Base-by-base conservation (phyloP, 2,797 vertebrate genomes). In the Alca torda region DNA sequence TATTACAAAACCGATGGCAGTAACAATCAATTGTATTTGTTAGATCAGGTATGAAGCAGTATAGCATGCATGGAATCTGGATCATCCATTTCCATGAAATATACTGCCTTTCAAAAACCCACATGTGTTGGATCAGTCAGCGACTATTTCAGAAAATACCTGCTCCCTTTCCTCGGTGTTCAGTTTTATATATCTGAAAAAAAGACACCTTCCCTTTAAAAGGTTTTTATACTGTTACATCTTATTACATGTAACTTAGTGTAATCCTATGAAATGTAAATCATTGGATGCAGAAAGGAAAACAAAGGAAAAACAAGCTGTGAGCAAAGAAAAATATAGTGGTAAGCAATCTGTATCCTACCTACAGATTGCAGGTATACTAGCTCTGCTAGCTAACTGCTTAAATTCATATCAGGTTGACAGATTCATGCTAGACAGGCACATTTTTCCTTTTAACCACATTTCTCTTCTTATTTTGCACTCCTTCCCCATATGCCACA, bases 391-490 rank as follows among this genome's bases (percentile, higher is more conserved):
- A 65, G 48, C 63, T 91, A 78, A 67, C 41, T 87, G 59, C 54
- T 91, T 68, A 82, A 63, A 61, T 85, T 91, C 63, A 77, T 84
- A 81, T 65, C 48, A 59, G 45, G 18, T 48, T 78, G 94, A 65
- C 69, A 83, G 67, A 92, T 91, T 89, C 67, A 46, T 64, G 45
- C 45, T 46, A 91, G 73, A 89, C 37, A 80, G 86, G 46, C 20
- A 93, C 41, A 91, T 79, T 91, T 93, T 82, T 63, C 50, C 56
- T 92, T 94, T 96, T 83, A 95, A 53, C 54, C 48, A 54, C 48
- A 75, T 48, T 96, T 90, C 60, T 91, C 57, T 65, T 93, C 70
- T 79, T 94, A 85, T 93, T 96, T 93, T 91, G 69, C 51, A 77
- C 35, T 74, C 68, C 78, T 73, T 97, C 60, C 56, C 78, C 84